phyloP scores from a whole-genome alignment of 2,888 invertebrate species.

The Mythimna vitellina region DNA sequence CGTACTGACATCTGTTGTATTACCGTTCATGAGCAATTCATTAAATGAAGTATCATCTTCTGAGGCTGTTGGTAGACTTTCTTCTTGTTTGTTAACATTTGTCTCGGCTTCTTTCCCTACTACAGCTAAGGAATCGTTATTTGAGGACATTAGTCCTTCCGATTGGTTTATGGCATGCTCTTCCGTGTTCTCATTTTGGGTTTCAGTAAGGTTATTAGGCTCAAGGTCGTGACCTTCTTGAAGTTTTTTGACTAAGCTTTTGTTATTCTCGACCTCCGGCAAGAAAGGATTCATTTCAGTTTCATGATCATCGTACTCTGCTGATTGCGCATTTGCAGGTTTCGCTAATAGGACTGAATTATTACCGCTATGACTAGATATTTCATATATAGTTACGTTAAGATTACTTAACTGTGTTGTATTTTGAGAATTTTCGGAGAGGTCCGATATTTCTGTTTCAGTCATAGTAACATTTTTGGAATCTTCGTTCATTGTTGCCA shows the following conservation, averaged over 20 bases:
- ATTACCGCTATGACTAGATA: constrained; percentile 78
- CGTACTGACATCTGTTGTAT: constrained; percentile 45
- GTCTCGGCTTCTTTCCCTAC: constrained; percentile 47
- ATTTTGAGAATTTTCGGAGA: constrained; percentile 65
- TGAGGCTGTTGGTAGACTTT: constrained; percentile 50
- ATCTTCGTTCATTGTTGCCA: constrained; percentile 38
- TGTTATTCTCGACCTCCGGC: constrained; percentile 92
- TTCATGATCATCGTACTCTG: constrained; percentile 84
- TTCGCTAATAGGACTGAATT: constrained; percentile 72
- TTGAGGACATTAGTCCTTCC: constrained; percentile 53
- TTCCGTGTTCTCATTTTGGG: constrained; percentile 84
- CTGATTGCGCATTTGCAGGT: constrained; percentile 73
- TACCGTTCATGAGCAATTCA: constrained; percentile 67
- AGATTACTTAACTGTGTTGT: constrained; percentile 79
- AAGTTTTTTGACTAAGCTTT: constrained; percentile 90
- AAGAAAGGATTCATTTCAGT: constrained; percentile 93
- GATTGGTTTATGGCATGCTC: constrained; percentile 71
- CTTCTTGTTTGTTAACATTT: constrained; percentile 47
- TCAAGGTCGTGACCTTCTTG: constrained; percentile 90
- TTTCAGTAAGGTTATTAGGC: constrained; percentile 82
- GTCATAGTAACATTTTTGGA: constrained; percentile 30
- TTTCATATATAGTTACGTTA: constrained; percentile 86
- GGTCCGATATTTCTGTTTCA: constrained; percentile 39
- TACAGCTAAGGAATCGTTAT: constrained; percentile 41
- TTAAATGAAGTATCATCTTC: constrained; percentile 68